These are phyloP conservation scores for Linnaemya tessellans DNA, from an alignment of 2,888 invertebrate genomes.

Conservation along the genomic window DNA sequence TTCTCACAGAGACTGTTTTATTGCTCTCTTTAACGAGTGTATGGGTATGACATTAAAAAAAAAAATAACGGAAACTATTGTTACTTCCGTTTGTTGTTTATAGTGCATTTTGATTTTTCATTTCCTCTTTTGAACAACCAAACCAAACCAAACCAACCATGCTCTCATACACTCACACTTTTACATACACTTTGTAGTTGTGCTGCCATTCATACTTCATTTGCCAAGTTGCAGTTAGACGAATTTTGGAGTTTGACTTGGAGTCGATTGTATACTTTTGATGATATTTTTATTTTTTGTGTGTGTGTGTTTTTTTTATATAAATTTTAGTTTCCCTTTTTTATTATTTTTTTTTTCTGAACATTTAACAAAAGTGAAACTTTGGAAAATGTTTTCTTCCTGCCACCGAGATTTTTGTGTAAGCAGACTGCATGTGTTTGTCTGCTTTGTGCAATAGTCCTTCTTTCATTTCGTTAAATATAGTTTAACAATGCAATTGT, in stretches of 20 bases:
- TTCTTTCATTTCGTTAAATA: slow-evolving; percentile 66
- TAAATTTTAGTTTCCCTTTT: background rate
- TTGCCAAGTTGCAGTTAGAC: slow-evolving; percentile 28
- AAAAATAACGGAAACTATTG: slow-evolving; percentile 67
- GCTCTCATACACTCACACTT: background rate
- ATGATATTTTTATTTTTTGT: background rate
- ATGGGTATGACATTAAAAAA: background rate
- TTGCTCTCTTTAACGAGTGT: background rate
- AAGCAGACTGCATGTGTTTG: background rate
- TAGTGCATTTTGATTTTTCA: slow-evolving; percentile 64
- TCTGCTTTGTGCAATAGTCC: slow-evolving; percentile 29
- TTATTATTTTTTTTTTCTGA: background rate
- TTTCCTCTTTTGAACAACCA: slow-evolving; percentile 45
- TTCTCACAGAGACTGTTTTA: slow-evolving; percentile 3
- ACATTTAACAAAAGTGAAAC: slow-evolving; percentile 70
- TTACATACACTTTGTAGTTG: background rate
- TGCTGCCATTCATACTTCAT: slow-evolving; percentile 42
- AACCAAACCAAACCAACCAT: background rate
- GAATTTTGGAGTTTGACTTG: slow-evolving; percentile 45
- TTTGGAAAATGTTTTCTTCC: slow-evolving; percentile 58
- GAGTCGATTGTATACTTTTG: slow-evolving; percentile 2
- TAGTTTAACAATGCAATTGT: slow-evolving; percentile 72
- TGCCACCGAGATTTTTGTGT: slow-evolving; percentile 26
- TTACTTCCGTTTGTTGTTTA: slow-evolving; percentile 70
- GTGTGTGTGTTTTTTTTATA: background rate